A percentile compares a stretch with the other conserved stretches of the same genome.
phyloP scores from a whole-genome alignment of 2,888 invertebrate species.

The Lamellibrachia columna region DNA sequence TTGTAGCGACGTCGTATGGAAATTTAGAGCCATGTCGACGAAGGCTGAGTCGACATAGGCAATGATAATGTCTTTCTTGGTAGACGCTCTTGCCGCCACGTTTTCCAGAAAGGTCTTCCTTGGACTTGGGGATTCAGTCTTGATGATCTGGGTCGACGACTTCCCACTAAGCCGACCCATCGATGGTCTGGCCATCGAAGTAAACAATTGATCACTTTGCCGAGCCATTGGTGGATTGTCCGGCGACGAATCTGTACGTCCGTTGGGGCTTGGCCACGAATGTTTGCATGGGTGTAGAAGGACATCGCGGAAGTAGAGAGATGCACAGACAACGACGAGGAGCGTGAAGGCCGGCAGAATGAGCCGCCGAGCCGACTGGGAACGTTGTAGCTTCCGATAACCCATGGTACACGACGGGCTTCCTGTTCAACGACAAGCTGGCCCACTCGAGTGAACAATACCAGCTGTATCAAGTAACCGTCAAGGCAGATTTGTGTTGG shows the following conservation, averaged over 20 bases:
- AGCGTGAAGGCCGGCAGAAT: not conserved
- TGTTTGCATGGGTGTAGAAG: not conserved
- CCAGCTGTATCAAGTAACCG: not conserved
- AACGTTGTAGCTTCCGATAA: not conserved
- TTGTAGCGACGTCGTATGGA: constrained; percentile 29
- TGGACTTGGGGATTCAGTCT: too few species aligned
- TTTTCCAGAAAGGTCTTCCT: not conserved
- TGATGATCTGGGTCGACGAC: too few species aligned
- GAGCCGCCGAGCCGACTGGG: not conserved
- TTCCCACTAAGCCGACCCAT: too few species aligned
- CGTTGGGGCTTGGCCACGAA: not conserved
- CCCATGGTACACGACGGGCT: not conserved
- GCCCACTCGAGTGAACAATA: not conserved
- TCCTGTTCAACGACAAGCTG: not conserved
- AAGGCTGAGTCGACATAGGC: constrained; percentile 35
- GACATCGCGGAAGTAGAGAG: not conserved
- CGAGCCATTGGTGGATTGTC: too few species aligned
- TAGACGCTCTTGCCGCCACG: constrained; percentile 16
- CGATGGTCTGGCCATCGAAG: too few species aligned
- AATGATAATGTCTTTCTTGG: constrained; percentile 26
- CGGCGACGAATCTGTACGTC: not conserved
- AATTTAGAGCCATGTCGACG: constrained; percentile 37
- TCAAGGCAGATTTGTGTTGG: not conserved
- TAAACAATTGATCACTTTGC: too few species aligned
- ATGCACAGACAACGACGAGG: not conserved